These are phyloP conservation scores for Tachycineta bicolor DNA, from an alignment of 2,113 vertebrate species.

Conservation along the genomic window DNA sequence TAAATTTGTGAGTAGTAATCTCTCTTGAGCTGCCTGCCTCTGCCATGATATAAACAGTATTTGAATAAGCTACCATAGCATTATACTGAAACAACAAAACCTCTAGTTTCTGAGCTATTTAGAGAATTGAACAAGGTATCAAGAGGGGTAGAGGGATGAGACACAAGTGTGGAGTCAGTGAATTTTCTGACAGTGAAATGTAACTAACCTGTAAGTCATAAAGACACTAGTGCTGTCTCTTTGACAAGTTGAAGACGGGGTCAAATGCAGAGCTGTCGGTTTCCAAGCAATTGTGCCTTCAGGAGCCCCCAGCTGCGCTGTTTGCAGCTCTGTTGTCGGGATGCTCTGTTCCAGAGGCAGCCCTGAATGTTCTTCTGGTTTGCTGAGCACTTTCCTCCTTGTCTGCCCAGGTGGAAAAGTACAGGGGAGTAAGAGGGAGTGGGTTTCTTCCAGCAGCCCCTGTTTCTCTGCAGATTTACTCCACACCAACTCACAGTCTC, in stretches of 20 bases:
- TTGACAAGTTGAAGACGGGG: not conserved
- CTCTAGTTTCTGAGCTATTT: fast-evolving
- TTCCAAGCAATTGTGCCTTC: not conserved
- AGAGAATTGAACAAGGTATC: not conserved
- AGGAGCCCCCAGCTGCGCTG: not conserved
- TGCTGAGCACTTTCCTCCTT: not conserved
- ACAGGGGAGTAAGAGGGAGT: too few species aligned
- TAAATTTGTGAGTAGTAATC: not conserved
- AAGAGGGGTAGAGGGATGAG: not conserved
- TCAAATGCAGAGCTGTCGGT: not conserved
- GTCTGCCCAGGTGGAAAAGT: not conserved
- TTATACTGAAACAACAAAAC: not conserved
- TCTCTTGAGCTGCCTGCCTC: not conserved
- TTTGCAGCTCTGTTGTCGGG: not conserved
- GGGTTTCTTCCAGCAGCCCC: not conserved
- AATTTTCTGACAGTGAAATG: not conserved
- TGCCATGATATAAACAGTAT: not conserved
- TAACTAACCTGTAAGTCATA: not conserved
- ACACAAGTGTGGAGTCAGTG: not conserved
- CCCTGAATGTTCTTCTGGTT: not conserved
- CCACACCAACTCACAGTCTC: not conserved
- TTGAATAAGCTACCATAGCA: not conserved
- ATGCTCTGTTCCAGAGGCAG: not conserved
- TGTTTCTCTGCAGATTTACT: not conserved
- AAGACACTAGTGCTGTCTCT: not conserved